Conservation (phyloP, 1,140 invertebrate species). For the Mercenaria mercenaria region DNA sequence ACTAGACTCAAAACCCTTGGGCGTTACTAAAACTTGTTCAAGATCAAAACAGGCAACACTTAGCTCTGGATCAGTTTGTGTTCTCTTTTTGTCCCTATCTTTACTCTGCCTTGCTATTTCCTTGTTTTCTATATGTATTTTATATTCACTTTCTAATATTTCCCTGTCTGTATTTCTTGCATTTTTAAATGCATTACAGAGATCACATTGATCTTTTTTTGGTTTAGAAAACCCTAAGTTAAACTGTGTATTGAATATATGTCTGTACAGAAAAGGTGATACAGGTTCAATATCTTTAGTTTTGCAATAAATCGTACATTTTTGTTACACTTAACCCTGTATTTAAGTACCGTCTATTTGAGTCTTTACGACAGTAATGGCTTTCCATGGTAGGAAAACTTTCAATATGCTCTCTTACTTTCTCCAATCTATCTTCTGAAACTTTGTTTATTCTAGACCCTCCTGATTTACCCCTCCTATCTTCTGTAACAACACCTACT, state of each 20-base stretch:
- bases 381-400: not conserved
- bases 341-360: not conserved
- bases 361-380: conserved; percentile 41
- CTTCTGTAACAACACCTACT: not conserved
- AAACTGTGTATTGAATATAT: conserved; percentile 4
- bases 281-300: not conserved
- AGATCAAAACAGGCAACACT: not conserved
- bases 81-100: not conserved
- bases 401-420: conserved; percentile 16
- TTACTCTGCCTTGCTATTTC: not conserved
- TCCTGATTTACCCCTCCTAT: conserved; percentile 14
- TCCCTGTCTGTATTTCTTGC: not conserved
- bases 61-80: not conserved
- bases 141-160: not conserved
- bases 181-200: conserved; percentile 4
- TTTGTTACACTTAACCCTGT: conserved; percentile 18
- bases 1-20: not conserved
- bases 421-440: not conserved
- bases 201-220: conserved; percentile 40
- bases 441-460: not conserved
- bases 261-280: not conserved
- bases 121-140: conserved; percentile 7
- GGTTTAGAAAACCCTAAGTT: not conserved
- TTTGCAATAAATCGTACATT: conserved; percentile 37
- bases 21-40: not conserved